phyloP scores from a whole-genome alignment of 1,140 invertebrate genomes.

The Thereuonema tuberculata region DNA sequence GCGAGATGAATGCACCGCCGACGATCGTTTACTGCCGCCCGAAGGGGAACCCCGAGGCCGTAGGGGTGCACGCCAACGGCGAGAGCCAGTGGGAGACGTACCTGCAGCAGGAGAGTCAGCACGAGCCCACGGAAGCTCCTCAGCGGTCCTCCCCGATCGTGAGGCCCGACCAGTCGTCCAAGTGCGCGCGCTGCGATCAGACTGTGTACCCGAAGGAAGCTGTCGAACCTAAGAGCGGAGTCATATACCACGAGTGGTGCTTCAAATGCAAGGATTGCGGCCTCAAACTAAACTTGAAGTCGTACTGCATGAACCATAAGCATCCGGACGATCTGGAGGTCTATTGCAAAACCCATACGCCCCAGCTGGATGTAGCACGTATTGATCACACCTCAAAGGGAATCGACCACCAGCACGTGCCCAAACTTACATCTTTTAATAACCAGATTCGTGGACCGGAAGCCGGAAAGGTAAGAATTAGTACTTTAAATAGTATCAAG shows the following conservation, averaged over 20 bases:
- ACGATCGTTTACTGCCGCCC: too few relatives aligned
- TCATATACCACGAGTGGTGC: slow-evolving; percentile 26
- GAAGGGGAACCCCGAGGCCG: too few relatives aligned
- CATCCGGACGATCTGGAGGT: not conserved
- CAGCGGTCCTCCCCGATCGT: too few relatives aligned
- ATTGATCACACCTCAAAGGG: not conserved
- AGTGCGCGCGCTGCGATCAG: slow-evolving; percentile 26
- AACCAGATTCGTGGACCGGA: slow-evolving; percentile 3
- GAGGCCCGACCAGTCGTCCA: slow-evolving; percentile 24
- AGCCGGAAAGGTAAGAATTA: slow-evolving; percentile 3
- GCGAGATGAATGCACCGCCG: too few relatives aligned
- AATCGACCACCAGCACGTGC: not conserved
- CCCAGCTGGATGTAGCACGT: not conserved
- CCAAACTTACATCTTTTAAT: not conserved
- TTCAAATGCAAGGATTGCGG: slow-evolving; percentile 27
- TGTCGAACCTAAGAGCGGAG: slow-evolving; percentile 22
- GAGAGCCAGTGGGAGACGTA: too few relatives aligned
- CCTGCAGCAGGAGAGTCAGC: too few relatives aligned
- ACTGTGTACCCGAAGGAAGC: slow-evolving; percentile 25
- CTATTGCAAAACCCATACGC: not conserved
- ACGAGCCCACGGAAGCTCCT: too few relatives aligned
- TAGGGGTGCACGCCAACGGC: too few relatives aligned
- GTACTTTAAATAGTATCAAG: too few relatives aligned
- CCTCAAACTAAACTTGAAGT: slow-evolving; percentile 28
- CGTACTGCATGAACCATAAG: slow-evolving; percentile 16